Evolutionary conservation across 2,888 invertebrate genomes (phyloP).

Genomic region (Rhagium mordax): DNA sequence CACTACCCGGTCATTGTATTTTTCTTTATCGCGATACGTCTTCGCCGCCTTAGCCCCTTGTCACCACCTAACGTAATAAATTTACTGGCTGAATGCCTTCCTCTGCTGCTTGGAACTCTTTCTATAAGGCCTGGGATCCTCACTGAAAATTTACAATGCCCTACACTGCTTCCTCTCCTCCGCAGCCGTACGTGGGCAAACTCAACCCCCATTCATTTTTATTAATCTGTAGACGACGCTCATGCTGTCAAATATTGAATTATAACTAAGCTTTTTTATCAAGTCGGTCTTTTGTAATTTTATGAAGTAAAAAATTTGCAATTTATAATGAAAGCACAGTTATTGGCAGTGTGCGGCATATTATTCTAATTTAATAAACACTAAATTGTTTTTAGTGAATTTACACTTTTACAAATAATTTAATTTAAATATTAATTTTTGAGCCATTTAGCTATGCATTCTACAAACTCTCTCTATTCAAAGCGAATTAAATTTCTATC

Average conservation of each 20-base stretch:
- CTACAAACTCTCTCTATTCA: no score
- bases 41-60: slow-evolving; percentile 67
- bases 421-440: no score
- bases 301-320: slow-evolving; percentile 26
- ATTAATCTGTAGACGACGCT: slow-evolving; percentile 32
- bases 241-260: slow-evolving; percentile 32
- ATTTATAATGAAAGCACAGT: slow-evolving; percentile 8
- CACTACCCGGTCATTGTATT: slow-evolving; percentile 65
- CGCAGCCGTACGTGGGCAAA: slow-evolving; percentile 11
- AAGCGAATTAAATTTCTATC: no score
- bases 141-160: slow-evolving; percentile 42
- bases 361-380: no score
- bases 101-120: slow-evolving; percentile 45
- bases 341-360: no score
- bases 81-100: slow-evolving; percentile 67
- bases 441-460: no score
- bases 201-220: slow-evolving; percentile 27
- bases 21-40: slow-evolving; percentile 69
- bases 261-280: slow-evolving; percentile 28
- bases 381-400: no score
- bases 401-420: no score
- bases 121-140: slow-evolving; percentile 34
- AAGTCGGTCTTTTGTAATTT: slow-evolving; percentile 26
- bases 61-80: slow-evolving; percentile 70
- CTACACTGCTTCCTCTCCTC: slow-evolving; percentile 30